Evolutionary conservation across 2,888 invertebrate species (phyloP).

Genomic region (Conops quadrifasciatus): DNA sequence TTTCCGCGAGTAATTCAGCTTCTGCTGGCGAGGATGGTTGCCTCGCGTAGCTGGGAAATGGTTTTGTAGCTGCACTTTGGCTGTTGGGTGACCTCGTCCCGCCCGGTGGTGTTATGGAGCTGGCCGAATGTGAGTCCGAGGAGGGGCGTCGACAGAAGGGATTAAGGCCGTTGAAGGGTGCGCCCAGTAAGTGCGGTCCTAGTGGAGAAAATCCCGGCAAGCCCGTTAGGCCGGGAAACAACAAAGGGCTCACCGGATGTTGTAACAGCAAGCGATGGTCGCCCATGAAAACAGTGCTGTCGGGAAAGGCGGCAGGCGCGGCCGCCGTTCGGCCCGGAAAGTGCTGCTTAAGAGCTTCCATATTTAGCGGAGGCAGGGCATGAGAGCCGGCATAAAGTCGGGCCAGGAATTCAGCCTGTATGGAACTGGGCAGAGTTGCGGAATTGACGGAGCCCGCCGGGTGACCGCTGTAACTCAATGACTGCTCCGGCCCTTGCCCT

Average conservation of each 20-base stretch:
- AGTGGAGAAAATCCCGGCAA: constrained; percentile 69
- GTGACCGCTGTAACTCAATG: constrained; percentile 37
- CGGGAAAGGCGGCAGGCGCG: constrained; percentile 42
- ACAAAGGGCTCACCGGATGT: constrained; percentile 69
- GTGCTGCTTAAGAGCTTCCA: constrained; percentile 72
- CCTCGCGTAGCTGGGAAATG: constrained; percentile 42
- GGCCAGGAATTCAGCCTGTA: constrained; percentile 82
- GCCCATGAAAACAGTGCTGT: constrained; percentile 51
- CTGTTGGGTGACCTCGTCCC: constrained; percentile 42
- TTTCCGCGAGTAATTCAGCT: constrained; percentile 25
- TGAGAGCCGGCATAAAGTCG: constrained; percentile 79
- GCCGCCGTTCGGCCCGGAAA: constrained; percentile 46
- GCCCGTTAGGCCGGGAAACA: constrained; percentile 70
- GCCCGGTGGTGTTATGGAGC: constrained; percentile 66
- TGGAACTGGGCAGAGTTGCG: constrained; percentile 66
- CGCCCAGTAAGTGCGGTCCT: constrained; percentile 61
- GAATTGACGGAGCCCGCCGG: constrained; percentile 6
- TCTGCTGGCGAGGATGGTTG: constrained; percentile 48
- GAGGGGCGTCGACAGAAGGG: constrained; percentile 62
- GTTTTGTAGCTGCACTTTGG: constrained; percentile 30
- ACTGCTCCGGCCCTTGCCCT: constrained; percentile 54
- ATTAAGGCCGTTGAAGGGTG: constrained; percentile 62
- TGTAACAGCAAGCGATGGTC: constrained; percentile 58
- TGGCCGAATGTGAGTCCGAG: constrained; percentile 68
- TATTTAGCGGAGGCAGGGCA: constrained; percentile 69